These are phyloP conservation scores for Coranthus polyacanthus DNA, from an alignment of 2,797 vertebrate species.

Conservation along the genomic window DNA sequence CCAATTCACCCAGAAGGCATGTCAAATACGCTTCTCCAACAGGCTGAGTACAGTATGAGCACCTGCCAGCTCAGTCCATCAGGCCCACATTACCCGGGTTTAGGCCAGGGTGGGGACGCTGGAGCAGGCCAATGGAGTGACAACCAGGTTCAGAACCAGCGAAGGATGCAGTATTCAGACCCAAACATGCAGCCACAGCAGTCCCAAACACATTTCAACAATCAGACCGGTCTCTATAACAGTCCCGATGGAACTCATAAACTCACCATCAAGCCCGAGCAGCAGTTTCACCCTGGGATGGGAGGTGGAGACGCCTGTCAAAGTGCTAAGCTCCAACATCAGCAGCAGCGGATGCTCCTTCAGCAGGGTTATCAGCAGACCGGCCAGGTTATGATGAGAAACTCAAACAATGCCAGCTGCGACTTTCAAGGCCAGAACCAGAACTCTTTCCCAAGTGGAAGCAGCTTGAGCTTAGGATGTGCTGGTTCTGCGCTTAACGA, in stretches of 20 bases:
- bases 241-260: constrained; percentile 84
- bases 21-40: constrained; percentile 85
- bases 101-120: constrained; percentile 65
- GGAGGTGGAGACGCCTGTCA: constrained; percentile 87
- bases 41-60: constrained; percentile 87
- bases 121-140: constrained; percentile 83
- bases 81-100: constrained; percentile 80
- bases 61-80: constrained; percentile 89
- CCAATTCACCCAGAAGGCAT: constrained; percentile 75
- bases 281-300: constrained; percentile 87
- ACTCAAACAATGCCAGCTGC: constrained; percentile 78
- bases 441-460: constrained; percentile 75
- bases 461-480: constrained; percentile 81
- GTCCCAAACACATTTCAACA: constrained; percentile 76
- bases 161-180: constrained; percentile 75
- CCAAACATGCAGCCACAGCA: constrained; percentile 74
- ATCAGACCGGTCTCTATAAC: constrained; percentile 83
- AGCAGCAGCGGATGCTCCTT: constrained; percentile 73
- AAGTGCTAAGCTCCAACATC: constrained; percentile 81
- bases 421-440: constrained; percentile 84
- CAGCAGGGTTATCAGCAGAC: constrained; percentile 79
- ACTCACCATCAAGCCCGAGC: constrained; percentile 93
- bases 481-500: constrained; percentile 76
- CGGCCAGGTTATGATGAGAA: constrained; percentile 68
- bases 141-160: constrained; percentile 76